A percentile compares a stretch with the other conserved stretches of the same genome.
Evolutionary conservation across 2,888 invertebrate genomes (phyloP).

Genomic region (Eutolmus rufibarbis): DNA sequence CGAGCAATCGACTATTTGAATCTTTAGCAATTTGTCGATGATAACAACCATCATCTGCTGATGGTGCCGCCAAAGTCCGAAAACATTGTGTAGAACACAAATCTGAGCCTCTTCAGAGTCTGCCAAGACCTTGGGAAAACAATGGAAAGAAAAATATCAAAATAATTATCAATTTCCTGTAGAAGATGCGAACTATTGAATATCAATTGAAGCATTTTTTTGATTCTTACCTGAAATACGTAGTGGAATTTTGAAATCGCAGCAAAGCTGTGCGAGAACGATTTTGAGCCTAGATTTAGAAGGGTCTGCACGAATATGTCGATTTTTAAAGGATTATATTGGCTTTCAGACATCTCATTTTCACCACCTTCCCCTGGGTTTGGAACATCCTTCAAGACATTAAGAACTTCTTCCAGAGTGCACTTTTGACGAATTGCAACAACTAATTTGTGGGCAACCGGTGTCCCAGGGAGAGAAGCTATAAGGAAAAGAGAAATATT

Average conservation of each 20-base stretch:
- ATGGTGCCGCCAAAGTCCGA: constrained; percentile 94
- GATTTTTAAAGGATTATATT: constrained; percentile 91
- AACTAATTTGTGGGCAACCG: constrained; percentile 85
- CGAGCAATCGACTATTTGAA: constrained; percentile 95
- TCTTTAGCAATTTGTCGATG: constrained; percentile 96
- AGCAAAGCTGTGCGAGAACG: constrained; percentile 97
- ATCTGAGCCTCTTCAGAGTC: constrained; percentile 96
- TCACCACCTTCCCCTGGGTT: constrained; percentile 71
- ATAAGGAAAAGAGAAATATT: constrained; percentile 41
- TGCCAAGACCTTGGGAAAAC: constrained; percentile 75
- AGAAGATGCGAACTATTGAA: neutral
- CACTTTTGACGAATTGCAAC: constrained; percentile 88
- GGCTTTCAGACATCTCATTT: constrained; percentile 70
- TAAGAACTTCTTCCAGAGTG: constrained; percentile 87
- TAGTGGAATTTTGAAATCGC: constrained; percentile 97
- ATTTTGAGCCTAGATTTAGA: constrained; percentile 92
- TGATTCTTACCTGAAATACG: constrained; percentile 77
- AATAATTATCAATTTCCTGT: neutral
- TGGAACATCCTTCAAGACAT: constrained; percentile 85
- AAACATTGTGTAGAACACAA: constrained; percentile 89
- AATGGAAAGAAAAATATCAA: neutral
- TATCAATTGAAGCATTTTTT: neutral
- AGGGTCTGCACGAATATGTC: constrained; percentile 97
- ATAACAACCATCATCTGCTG: constrained; percentile 97
- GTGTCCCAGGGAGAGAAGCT: constrained; percentile 80